A percentile compares a stretch with the other conserved stretches of the same genome.
These are phyloP conservation scores for Sphaeramia orbicularis DNA, from an alignment of 2,797 vertebrate genomes.

Conservation along the genomic window DNA sequence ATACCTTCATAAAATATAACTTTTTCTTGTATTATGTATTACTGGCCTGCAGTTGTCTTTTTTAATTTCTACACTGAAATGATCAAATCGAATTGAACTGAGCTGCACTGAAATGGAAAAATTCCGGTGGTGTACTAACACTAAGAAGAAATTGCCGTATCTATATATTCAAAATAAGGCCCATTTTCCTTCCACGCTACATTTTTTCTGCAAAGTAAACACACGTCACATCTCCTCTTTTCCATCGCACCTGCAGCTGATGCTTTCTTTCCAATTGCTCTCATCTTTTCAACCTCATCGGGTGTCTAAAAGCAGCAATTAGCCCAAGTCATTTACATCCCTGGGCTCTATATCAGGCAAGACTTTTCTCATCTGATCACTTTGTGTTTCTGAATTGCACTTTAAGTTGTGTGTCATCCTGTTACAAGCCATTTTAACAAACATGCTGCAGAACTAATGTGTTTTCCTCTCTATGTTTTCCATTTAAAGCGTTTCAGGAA, in stretches of 20 bases:
- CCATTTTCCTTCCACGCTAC: no score
- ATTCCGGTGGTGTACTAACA: no score
- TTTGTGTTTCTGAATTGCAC: slow-evolving; percentile 72
- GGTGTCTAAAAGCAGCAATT: slow-evolving; percentile 80
- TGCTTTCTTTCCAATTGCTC: slow-evolving; percentile 48
- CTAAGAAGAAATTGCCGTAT: no score
- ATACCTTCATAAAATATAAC: no score
- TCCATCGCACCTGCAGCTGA: slow-evolving; percentile 66
- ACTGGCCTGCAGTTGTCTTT: no score
- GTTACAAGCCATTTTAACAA: slow-evolving; percentile 18
- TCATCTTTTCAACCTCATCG: slow-evolving; percentile 55
- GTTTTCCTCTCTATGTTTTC: slow-evolving; percentile 10
- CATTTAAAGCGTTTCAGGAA: slow-evolving; percentile 11
- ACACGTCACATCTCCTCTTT: slow-evolving; percentile 21
- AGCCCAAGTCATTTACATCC: slow-evolving; percentile 77
- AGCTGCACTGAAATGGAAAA: no score
- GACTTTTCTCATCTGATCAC: slow-evolving; percentile 73
- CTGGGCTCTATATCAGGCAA: slow-evolving; percentile 67
- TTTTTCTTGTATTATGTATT: no score
- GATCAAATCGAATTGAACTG: no score
- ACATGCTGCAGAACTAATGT: slow-evolving; percentile 10
- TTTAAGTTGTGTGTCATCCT: slow-evolving; percentile 48
- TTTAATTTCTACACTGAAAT: no score
- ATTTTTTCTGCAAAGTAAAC: no score
- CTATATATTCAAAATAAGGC: no score